Evolutionary conservation across 1,140 invertebrate genomes (phyloP).

Genomic region (Popillia japonica): DNA sequence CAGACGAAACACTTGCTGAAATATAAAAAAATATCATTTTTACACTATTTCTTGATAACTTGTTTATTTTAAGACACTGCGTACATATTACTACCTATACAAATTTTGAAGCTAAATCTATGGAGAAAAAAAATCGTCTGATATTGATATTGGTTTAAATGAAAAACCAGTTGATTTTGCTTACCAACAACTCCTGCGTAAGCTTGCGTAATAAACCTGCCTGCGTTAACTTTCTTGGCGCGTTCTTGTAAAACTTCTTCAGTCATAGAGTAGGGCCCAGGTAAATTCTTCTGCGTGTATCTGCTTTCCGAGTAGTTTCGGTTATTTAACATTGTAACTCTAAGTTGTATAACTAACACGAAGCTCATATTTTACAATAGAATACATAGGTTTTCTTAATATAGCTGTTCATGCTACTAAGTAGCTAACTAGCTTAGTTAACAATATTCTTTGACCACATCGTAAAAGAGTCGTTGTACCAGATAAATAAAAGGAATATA

Average conservation of each 20-base stretch:
- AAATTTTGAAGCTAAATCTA: too few relatives aligned
- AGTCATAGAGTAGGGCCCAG: conserved; percentile 44
- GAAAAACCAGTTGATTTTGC: not conserved
- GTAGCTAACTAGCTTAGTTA: too few relatives aligned
- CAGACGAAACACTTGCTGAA: conserved; percentile 44
- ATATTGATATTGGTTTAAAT: not conserved
- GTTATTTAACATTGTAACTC: not conserved
- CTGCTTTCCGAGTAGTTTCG: not conserved
- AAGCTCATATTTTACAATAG: not conserved
- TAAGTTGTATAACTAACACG: not conserved
- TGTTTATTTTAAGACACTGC: too few relatives aligned
- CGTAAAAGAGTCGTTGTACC: too few relatives aligned
- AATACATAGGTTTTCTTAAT: not conserved
- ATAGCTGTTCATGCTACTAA: not conserved
- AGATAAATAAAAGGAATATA: too few relatives aligned
- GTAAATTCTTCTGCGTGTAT: not conserved
- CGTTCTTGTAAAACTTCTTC: conserved; percentile 42
- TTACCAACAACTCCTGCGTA: conserved; percentile 44
- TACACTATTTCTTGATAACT: not conserved
- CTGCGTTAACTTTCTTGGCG: conserved; percentile 10
- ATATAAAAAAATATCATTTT: conserved; percentile 4
- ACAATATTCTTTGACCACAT: too few relatives aligned
- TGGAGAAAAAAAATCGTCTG: too few relatives aligned
- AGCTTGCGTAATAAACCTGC: conserved; percentile 43
- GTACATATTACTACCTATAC: too few relatives aligned